Evolutionary conservation across 2,888 invertebrate species (phyloP), one percentile per base, ranked within the genome.

Genomic region (Noctua comes): DNA sequence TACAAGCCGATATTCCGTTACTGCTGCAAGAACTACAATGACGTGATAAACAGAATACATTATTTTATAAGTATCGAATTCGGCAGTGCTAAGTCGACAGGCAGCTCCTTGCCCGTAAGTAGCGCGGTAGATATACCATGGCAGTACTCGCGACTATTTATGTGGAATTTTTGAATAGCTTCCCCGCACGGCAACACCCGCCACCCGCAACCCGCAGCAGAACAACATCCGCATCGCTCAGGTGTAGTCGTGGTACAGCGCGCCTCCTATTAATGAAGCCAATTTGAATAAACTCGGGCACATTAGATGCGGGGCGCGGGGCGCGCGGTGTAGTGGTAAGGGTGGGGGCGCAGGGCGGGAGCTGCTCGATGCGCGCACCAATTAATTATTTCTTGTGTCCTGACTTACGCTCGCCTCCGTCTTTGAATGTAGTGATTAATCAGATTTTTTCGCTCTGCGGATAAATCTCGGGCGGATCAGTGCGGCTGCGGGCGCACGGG

Each of bases 311-410:
- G 76, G 73, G 76, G 62, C 64, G 68, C 13, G 78, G 36, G 73
- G 5, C 51, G 65, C 1, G 78, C 77, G 85, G 84, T 88, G 86
- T 10, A 86, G 18, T 88, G 88, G 80, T 2, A 76, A 46, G 70
- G 73, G 0, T 46, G 66, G 69, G 36, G 40, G 40, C 7, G 40
- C 40, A 7, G 65, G 46, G 69, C 69, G 73, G 70, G 65, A 69
- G 36, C 40, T 51, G 48, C 65, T 83, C 80, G 81, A 75, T 78
- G 83, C 83, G 76, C 84, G 85, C 86, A 81, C 92, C 92, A 92
- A 94, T 95, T 94, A 94, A 94, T 95, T 95, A 95, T 94, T 94
- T 95, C 94, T 94, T 93, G 93, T 92, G 93, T 90, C 92, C 91
- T 94, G 94, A 94, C 94, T 94, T 93, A 93, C 93, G 92, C 91